A percentile compares a stretch with the other conserved stretches of the same genome.
phyloP scores from a whole-genome alignment of 2,797 vertebrate species.

The Menidia menidia region DNA sequence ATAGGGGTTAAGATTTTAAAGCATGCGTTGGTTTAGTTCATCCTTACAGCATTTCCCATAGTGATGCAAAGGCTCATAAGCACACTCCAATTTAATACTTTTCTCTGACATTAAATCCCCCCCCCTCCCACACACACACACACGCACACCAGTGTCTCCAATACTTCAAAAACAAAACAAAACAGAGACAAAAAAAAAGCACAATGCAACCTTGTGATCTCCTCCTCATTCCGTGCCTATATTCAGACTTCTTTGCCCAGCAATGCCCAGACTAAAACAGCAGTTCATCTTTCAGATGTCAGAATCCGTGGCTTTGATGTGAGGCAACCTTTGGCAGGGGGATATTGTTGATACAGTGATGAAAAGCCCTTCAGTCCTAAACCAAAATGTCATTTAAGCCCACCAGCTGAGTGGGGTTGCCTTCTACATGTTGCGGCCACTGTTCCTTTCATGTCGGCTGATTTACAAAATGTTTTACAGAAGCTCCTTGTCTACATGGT shows the following conservation, averaged over 20 bases:
- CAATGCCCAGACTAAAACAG: conserved; percentile 2
- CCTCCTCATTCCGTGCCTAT: neutral
- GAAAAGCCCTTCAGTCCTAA: conserved; percentile 13
- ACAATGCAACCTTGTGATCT: conserved; percentile 10
- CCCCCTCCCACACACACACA: neutral
- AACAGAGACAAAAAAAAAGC: neutral
- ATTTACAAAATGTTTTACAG: conserved; percentile 9
- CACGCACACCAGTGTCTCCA: neutral
- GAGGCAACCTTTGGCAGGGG: conserved; percentile 7
- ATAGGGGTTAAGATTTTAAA: neutral
- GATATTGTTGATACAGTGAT: neutral
- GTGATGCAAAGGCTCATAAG: neutral
- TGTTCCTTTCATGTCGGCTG: neutral
- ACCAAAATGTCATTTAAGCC: conserved; percentile 11
- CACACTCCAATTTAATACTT: neutral
- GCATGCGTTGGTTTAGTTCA: neutral
- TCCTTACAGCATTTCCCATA: neutral
- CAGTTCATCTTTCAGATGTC: conserved; percentile 20
- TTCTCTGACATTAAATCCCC: neutral
- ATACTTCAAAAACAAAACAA: neutral
- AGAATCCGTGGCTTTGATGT: conserved; percentile 30
- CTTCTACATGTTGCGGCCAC: conserved; percentile 9
- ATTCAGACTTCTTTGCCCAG: neutral
- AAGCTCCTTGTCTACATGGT: neutral
- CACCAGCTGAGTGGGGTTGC: neutral